Base-by-base conservation (phyloP, 2,113 vertebrate genomes). In the Lutjanus erythropterus region DNA sequence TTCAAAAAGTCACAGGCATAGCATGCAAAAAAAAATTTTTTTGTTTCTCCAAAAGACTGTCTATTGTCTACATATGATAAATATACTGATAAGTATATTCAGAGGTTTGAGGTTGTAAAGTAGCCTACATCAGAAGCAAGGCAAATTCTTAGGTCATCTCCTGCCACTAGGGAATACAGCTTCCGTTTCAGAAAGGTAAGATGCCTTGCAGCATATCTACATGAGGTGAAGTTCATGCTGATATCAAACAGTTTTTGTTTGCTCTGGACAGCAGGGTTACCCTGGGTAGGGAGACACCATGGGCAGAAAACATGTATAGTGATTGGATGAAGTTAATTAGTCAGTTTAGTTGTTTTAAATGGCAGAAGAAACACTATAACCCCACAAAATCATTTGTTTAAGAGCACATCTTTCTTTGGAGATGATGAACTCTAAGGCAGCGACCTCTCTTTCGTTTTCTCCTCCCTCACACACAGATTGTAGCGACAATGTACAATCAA, bases 401-500 rank as follows among this genome's bases (percentile, higher is more conserved):
- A 56, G 27, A 55, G 41, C 31, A 42, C 6, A 55, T 50, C 19
- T 79, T 27, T 35, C 15, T 81, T 42, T 58, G 23, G 42, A 75
- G 41, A 80, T 75, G 37, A 83, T 58, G 35, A 80, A 84, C 70
- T 78, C 15, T 15, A 29, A 81, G 41, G 60, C 70, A 41, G n/a
- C 9, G 2, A 33, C 21, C 41, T 76, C 52, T 27, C 62, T 77
- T 69, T 83, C 69, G 8, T 41, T 76, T 83, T 72, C 61, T 52
- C 71, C 71, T 59, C 29, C 18, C 60, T 60, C 44, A 46, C 50
- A 62, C 25, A 70, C 56, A 21, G 64, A 79, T 27, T 33, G 56
- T 29, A 41, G 41, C 18, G 5, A 79, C 80, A 71, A 39, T 41
- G 42, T 76, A 79, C 71, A 85, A 89, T 83, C 85, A 85, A 90